Percentiles rank a stretch among this genome's conserved stretches.
Conservation (phyloP, 2,797 vertebrate species). For the Typhlichthys eigenmanni region DNA sequence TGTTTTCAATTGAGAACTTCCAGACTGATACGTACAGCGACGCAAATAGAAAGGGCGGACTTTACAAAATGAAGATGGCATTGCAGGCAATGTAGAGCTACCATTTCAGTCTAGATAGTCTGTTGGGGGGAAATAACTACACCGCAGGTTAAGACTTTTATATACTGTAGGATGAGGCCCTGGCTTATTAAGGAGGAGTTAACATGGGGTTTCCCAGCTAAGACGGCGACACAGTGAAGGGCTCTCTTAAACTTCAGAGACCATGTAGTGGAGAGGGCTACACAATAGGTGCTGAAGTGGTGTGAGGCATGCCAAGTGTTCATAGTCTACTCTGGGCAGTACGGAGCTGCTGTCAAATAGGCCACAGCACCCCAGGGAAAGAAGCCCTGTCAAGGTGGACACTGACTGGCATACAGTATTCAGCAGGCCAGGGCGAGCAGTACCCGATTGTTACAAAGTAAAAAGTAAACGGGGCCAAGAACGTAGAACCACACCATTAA, state of each 20-base stretch:
- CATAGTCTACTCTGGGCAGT: conserved; percentile 61
- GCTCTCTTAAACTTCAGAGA: conserved; percentile 54
- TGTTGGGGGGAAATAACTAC: conserved; percentile 6
- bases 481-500: conserved; percentile 77
- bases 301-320: conserved; percentile 69
- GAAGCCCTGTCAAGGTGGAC: conserved; percentile 35
- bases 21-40: no score
- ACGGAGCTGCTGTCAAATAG: conserved; percentile 48
- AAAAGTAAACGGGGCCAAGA: conserved; percentile 69
- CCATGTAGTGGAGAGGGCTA: conserved; percentile 46
- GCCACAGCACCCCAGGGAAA: conserved; percentile 40
- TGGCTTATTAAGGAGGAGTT: conserved; percentile 22
- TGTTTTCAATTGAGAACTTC: no score
- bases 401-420: conserved; percentile 54
- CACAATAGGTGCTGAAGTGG: conserved; percentile 65
- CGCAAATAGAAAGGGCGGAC: no score
- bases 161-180: conserved; percentile 23
- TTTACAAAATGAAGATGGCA: not conserved
- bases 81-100: not conserved
- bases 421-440: conserved; percentile 31
- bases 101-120: not conserved
- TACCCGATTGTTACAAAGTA: conserved; percentile 56
- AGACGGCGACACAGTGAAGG: conserved; percentile 19
- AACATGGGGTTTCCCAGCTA: conserved; percentile 28
- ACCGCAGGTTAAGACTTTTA: conserved; percentile 24